Evolutionary conservation across 2,797 vertebrate genomes (phyloP).

Genomic region (Buceros bicornis): DNA sequence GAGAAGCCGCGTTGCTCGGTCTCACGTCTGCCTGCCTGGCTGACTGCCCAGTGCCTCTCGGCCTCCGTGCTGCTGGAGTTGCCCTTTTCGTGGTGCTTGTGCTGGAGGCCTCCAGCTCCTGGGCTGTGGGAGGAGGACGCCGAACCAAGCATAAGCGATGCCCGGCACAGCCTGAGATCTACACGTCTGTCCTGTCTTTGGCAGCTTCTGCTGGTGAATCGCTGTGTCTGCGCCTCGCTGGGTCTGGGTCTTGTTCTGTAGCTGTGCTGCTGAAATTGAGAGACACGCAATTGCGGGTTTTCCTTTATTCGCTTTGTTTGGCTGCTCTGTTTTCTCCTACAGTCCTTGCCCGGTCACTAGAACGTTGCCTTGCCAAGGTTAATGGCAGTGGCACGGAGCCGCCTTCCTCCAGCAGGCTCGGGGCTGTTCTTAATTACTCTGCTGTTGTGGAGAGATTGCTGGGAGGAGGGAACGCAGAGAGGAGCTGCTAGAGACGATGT

Average conservation of each 20-base stretch:
- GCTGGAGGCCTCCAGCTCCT: not conserved
- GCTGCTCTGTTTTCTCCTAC: slow-evolving; percentile 7
- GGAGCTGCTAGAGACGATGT: slow-evolving; percentile 10
- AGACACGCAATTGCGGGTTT: not conserved
- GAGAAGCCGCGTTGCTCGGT: not conserved
- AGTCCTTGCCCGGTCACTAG: slow-evolving; percentile 28
- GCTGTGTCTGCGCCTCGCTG: not conserved
- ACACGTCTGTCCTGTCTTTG: not conserved
- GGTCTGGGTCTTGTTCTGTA: slow-evolving; percentile 16
- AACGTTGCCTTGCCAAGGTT: slow-evolving; percentile 74
- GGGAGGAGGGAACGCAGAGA: slow-evolving; percentile 32
- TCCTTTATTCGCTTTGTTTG: slow-evolving; percentile 51
- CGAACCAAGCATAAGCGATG: not conserved
- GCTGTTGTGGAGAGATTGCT: not conserved
- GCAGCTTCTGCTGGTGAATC: not conserved
- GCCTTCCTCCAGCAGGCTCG: slow-evolving; percentile 43
- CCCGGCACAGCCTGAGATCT: not conserved
- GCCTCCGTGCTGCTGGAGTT: not conserved
- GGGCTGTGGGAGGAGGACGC: rapidly evolving
- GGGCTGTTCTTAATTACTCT: slow-evolving; percentile 76
- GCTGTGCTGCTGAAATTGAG: slow-evolving; percentile 24
- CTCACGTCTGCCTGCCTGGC: not conserved
- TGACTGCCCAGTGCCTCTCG: not conserved
- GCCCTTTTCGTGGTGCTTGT: not conserved
- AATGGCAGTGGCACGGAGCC: slow-evolving; percentile 63